These are phyloP conservation scores for Conops quadrifasciatus DNA, from an alignment of 2,888 invertebrate species.

Conservation along the genomic window DNA sequence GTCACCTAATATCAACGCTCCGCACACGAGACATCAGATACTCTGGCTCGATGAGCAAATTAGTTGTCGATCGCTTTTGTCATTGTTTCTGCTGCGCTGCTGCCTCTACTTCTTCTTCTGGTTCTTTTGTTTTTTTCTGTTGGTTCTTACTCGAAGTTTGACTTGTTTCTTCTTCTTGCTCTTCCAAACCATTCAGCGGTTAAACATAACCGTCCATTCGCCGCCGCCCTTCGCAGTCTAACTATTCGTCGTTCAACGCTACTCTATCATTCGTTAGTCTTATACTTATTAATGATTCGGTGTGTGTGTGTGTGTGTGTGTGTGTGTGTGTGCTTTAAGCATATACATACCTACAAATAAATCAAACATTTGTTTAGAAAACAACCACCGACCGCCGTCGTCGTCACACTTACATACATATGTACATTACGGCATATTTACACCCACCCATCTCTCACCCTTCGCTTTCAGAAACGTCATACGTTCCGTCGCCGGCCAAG, in stretches of 20 bases:
- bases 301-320: slow-evolving; percentile 3
- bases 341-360: too few species aligned
- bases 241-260: slow-evolving; percentile 36
- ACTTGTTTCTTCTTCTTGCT: slow-evolving; percentile 47
- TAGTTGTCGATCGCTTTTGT: slow-evolving; percentile 38
- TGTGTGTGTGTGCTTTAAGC: too few species aligned
- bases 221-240: slow-evolving; percentile 28
- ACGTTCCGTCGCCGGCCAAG: background rate
- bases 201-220: slow-evolving; percentile 48
- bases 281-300: slow-evolving; percentile 4
- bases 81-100: slow-evolving; percentile 22
- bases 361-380: background rate
- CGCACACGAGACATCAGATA: slow-evolving; percentile 56
- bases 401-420: background rate
- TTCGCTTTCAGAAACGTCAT: slow-evolving; percentile 33
- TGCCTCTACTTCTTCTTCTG: too few species aligned
- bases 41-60: slow-evolving; percentile 32
- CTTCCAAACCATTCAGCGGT: slow-evolving; percentile 54
- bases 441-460: background rate
- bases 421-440: background rate
- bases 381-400: background rate
- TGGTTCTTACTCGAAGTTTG: slow-evolving; percentile 37
- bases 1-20: slow-evolving; percentile 61
- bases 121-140: slow-evolving; percentile 12
- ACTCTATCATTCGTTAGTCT: slow-evolving; percentile 26